A percentile compares a stretch with the other conserved stretches of the same genome.
Evolutionary conservation across 1,140 invertebrate genomes (phyloP).

Genomic region (Drosophila malerkotliana): DNA sequence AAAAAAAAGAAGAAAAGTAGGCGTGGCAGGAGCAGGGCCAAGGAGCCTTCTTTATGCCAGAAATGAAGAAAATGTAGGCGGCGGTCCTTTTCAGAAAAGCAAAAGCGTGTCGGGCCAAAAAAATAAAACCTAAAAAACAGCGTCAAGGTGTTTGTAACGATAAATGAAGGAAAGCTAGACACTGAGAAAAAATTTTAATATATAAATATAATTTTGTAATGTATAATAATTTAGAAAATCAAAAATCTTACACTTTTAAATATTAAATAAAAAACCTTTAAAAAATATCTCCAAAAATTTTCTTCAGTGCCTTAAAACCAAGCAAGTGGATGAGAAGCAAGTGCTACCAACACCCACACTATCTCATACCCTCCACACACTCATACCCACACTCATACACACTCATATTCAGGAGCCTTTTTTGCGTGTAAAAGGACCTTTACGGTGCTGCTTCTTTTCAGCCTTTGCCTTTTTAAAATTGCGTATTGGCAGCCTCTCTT

Average conservation of each 20-base stretch:
- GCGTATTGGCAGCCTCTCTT: constrained; percentile 26
- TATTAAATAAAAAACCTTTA: no score
- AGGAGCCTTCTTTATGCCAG: neutral
- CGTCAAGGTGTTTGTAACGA: constrained; percentile 69
- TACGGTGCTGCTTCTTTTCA: constrained; percentile 17
- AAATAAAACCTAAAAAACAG: constrained; percentile 39
- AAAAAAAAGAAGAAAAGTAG: neutral
- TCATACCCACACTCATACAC: no score
- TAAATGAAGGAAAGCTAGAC: constrained; percentile 39
- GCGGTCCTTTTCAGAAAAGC: constrained; percentile 53
- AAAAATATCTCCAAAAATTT: neutral
- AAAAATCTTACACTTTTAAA: no score
- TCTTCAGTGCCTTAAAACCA: neutral
- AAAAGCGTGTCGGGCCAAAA: constrained; percentile 70
- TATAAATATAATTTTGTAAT: no score
- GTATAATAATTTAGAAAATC: no score
- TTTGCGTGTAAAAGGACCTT: constrained; percentile 29
- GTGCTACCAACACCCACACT: constrained; percentile 12
- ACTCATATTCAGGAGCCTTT: constrained; percentile 10
- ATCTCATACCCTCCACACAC: neutral
- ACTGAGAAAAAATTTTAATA: neutral
- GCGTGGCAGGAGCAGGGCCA: neutral
- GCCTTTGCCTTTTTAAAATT: constrained; percentile 26
- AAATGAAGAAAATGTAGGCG: constrained; percentile 27
- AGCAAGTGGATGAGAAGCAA: constrained; percentile 2